Conservation (phyloP, 2,113 vertebrate species). For the Mustela lutreola region DNA sequence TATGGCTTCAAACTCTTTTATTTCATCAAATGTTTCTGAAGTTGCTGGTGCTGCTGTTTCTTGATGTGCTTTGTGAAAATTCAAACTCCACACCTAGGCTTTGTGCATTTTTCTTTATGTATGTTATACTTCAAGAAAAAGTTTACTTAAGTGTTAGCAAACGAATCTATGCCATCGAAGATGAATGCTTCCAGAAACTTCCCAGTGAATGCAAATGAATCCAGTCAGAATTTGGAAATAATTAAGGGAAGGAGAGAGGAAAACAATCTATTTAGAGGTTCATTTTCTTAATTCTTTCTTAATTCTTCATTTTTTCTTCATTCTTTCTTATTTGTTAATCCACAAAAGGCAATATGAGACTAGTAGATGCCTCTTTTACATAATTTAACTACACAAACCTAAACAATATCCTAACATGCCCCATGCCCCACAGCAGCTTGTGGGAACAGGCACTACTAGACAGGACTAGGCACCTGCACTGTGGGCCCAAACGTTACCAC, state of each 20-base stretch:
- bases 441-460: background rate
- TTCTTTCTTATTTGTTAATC: background rate
- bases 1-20: background rate
- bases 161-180: background rate
- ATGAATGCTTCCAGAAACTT: background rate
- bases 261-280: conserved; percentile 29
- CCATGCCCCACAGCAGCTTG: background rate
- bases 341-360: background rate
- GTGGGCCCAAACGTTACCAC: background rate
- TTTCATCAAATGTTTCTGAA: background rate
- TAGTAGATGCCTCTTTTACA: background rate
- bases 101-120: background rate
- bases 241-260: background rate
- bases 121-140: background rate
- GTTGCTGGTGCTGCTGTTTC: background rate
- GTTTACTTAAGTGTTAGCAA: background rate
- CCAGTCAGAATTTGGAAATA: background rate
- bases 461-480: too few relatives aligned
- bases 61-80: background rate
- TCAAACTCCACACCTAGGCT: background rate
- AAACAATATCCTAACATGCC: background rate
- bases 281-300: background rate
- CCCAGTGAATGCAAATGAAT: background rate
- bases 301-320: too few relatives aligned
- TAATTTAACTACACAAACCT: background rate